Evolutionary conservation across 2,113 vertebrate species (phyloP).

Genomic region (Bombycilla garrulus): DNA sequence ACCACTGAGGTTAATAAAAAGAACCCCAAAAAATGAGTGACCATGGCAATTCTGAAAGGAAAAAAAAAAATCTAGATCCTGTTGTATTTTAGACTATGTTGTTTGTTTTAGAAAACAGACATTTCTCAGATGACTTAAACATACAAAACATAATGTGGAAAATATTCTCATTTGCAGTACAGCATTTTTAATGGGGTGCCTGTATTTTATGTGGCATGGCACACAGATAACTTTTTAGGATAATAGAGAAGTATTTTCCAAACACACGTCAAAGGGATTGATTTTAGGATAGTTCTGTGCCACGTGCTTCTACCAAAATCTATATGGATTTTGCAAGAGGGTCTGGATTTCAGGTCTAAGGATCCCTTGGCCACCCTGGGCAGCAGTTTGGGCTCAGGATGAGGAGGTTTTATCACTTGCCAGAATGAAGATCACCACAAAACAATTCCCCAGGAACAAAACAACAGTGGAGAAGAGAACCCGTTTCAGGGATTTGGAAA

Average conservation of each 20-base stretch:
- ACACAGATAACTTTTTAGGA: not conserved
- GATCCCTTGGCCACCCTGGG: not conserved
- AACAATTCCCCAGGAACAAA: not conserved
- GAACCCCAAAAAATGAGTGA: not conserved
- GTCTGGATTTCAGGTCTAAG: not conserved
- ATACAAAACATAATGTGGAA: not conserved
- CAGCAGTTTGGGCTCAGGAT: rapidly evolving
- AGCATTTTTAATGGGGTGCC: not conserved
- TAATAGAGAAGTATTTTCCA: not conserved
- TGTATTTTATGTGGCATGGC: not conserved
- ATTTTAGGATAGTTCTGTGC: not conserved
- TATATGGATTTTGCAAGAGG: not conserved
- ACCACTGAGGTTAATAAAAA: not conserved
- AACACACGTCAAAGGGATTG: not conserved
- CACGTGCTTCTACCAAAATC: not conserved
- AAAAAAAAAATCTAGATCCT: not conserved
- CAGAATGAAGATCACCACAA: not conserved
- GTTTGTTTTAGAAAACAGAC: not conserved
- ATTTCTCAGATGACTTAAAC: not conserved
- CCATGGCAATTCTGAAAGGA: not conserved
- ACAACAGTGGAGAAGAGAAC: not conserved
- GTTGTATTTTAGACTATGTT: not conserved
- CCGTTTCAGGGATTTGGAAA: not conserved
- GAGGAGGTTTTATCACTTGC: not conserved
- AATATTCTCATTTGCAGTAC: not conserved